Evolutionary conservation across 2,113 vertebrate species (phyloP), one percentile per base, ranked within the genome.

Genomic region (Ceyx margarethae): DNA sequence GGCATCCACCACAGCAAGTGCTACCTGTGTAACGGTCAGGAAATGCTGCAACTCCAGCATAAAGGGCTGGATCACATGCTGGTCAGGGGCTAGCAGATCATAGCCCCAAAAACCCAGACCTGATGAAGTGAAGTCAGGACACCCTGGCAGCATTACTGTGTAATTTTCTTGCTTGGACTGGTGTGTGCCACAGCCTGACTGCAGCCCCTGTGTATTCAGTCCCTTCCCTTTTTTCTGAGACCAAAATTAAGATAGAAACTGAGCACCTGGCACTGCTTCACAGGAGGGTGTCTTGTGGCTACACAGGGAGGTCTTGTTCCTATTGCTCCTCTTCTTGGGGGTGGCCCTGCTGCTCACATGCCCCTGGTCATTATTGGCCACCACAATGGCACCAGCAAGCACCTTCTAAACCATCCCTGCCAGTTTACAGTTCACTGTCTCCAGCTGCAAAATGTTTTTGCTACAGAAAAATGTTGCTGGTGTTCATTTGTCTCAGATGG

Each of bases 221-320:
- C 56, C 19, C 1, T 80, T 78, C 64, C 46, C 23, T 89, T 80
- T 95, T 95, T 81, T 75, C 60, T 43, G 80, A 82, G 88, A 83
- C 86, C 87, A 74, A 88, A 95, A 87, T 81, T 94, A 83, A 92
- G 95, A 94, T 29, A 82, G 90, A 95, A 90, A 91, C 50, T 75
- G 86, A 92, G 85, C 74, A 72, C 71, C 83, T 95, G 95, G 95
- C 88, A 45, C 17, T 0, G 3, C 11, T 66, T 89, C 89, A 86
- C 81, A 87, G 72, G 35, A 35, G 3, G 79, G 56, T 94, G 95
- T 74, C 35, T 45, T 0, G 4, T 19, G 33, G 46, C 66, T 84
- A 45, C 82, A 92, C 86, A 91, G 84, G 69, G 83, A 85, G 31
- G 31, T 76, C 68, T 94, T 95, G 86, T 90, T 92, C 80, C 65